Evolutionary conservation across 2,113 vertebrate genomes (phyloP), one percentile per base, ranked within the genome.

Genomic region (Hippolais icterina): DNA sequence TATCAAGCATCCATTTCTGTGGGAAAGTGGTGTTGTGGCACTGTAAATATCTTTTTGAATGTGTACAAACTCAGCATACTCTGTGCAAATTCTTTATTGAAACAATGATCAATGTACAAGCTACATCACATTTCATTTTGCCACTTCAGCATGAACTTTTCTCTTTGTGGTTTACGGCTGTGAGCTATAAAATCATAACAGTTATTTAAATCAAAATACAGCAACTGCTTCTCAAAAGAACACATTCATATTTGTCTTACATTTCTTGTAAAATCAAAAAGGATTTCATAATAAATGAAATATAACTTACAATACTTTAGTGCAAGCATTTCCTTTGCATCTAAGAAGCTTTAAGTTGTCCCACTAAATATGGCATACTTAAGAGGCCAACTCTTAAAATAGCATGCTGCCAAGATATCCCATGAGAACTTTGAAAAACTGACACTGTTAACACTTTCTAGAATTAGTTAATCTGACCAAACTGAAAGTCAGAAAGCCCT

Each of bases 81-180:
- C 71, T 96, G 97, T 90, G 90, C 97, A 97, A 97, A 97, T 89
- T 96, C 82, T 98, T 98, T 98, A 98, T 98, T 98, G 97, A 98
- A 97, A 97, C 96, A 96, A 95, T 56, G 93, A 94, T 96, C 94
- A 96, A 96, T 97, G 84, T 96, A 97, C 97, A 98, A 94, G 95
- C 97, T 97, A 94, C 69, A 96, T 93, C 89, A 95, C 91, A 72
- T 93, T 88, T 89, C 42, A 65, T 96, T 97, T 96, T 94, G 85
- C 89, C 96, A 94, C 80, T 95, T 94, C 92, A 94, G 95, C 94
- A 95, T 88, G 63, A 97, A 96, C 57, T 96, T 81, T 72, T 90
- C 84, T 96, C 68, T 94, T 88, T 93, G 92, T 89, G 85, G 75
- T 96, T 97, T 97, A 93, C 7, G 23, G 77, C 70, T 11, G 7